Conservation (phyloP, 2,113 vertebrate genomes). For the Corythornis vintsioides region DNA sequence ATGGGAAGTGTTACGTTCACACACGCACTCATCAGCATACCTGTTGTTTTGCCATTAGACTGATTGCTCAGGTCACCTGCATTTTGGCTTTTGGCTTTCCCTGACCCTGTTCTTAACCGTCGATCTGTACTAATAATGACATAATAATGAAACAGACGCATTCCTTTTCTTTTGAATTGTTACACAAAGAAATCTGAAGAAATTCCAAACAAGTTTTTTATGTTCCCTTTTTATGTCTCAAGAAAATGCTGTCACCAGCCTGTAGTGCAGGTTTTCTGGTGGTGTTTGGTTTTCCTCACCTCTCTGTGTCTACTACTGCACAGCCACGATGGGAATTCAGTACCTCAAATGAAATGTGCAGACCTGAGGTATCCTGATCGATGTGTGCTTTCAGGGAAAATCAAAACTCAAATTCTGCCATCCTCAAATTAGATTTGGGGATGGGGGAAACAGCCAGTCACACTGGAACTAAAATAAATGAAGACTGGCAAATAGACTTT, state of each 20-base stretch:
- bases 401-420: constrained; percentile 73
- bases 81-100: constrained; percentile 77
- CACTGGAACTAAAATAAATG: not conserved
- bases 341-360: not conserved
- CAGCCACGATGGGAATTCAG: not conserved
- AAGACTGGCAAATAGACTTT: not conserved
- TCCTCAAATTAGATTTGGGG: constrained; percentile 12
- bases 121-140: not conserved
- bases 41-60: constrained; percentile 47
- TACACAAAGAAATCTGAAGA: not conserved
- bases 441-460: constrained; percentile 13
- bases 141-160: not conserved
- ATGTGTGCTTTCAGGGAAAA: constrained; percentile 38
- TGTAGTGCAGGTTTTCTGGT: not conserved
- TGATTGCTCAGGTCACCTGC: constrained; percentile 43
- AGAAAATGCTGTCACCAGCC: not conserved
- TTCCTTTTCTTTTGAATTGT: not conserved
- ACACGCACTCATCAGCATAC: constrained; percentile 7
- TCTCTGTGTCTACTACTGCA: not conserved
- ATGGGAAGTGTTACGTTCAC: constrained; percentile 66
- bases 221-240: not conserved
- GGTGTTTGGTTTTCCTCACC: constrained; percentile 32
- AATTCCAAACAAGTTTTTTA: not conserved
- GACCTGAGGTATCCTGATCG: not conserved
- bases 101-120: not conserved